Evolutionary conservation across 1,140 invertebrate genomes (phyloP).

Genomic region (Druon quercuslanigerum): DNA sequence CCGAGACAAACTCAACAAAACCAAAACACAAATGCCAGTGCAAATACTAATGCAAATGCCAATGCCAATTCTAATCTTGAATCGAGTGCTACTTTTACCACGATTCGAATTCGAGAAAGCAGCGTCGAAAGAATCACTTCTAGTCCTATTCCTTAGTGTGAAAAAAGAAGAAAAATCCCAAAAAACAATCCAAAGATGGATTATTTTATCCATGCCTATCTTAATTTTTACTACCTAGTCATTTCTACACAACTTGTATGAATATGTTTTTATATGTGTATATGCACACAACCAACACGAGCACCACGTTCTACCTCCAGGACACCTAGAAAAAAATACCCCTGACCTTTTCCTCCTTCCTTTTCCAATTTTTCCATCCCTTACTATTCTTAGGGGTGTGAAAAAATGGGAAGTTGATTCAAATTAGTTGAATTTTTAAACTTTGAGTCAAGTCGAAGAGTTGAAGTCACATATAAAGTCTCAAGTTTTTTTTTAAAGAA

Average conservation of each 20-base stretch:
- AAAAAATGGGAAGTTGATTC: too few relatives aligned
- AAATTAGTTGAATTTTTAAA: too few relatives aligned
- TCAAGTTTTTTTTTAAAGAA: too few relatives aligned
- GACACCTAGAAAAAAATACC: constrained; percentile 41
- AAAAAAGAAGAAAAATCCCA: constrained; percentile 46
- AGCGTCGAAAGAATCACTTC: constrained; percentile 75
- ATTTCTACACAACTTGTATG: constrained; percentile 63
- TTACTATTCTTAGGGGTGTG: constrained; percentile 1
- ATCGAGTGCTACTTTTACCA: constrained; percentile 66
- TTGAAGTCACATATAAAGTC: too few relatives aligned
- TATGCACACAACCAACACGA: constrained; percentile 46
- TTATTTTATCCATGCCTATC: constrained; percentile 59
- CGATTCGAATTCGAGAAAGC: constrained; percentile 73
- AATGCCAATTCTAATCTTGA: constrained; percentile 53
- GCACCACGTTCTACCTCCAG: constrained; percentile 22
- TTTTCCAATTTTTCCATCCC: constrained; percentile 1
- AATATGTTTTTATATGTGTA: constrained; percentile 54
- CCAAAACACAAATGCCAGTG: constrained; percentile 47
- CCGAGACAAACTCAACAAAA: constrained; percentile 1
- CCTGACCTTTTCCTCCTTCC: not conserved
- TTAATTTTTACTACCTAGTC: constrained; percentile 69
- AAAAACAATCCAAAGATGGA: constrained; percentile 45
- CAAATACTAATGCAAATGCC: constrained; percentile 42
- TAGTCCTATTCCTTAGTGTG: constrained; percentile 75
- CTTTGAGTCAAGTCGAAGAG: too few relatives aligned